These are phyloP conservation scores for Periphyllus acericola DNA, from an alignment of 2,888 invertebrate genomes.

Conservation along the genomic window DNA sequence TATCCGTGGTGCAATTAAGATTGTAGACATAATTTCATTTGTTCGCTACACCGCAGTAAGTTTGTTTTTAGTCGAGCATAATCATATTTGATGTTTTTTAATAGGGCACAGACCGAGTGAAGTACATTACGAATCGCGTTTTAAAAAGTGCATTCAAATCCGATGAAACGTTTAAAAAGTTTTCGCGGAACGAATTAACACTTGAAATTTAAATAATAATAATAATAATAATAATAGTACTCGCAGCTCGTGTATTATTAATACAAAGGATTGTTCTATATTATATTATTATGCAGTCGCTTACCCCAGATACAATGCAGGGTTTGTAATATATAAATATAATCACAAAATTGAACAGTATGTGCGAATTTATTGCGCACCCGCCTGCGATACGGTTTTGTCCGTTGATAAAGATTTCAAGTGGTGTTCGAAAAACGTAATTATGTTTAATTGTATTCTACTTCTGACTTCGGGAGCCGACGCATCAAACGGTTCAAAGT, in stretches of 20 bases:
- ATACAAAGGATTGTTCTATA: neutral
- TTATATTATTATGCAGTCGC: too few species aligned
- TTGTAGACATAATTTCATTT: neutral
- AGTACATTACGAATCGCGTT: neutral
- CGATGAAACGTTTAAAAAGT: neutral
- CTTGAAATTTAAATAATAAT: neutral
- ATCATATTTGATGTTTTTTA: neutral
- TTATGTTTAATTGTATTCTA: neutral
- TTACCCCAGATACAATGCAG: too few species aligned
- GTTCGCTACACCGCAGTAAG: neutral
- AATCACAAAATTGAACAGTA: neutral
- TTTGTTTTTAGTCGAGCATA: neutral
- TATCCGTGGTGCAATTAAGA: neutral
- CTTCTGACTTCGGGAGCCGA: neutral
- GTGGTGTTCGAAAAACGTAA: neutral
- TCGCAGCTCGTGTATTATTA: neutral
- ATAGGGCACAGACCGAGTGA: neutral
- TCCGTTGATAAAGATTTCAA: neutral
- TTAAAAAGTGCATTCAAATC: neutral
- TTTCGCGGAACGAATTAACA: neutral
- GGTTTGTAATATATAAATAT: neutral
- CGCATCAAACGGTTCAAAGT: neutral
- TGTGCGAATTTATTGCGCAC: neutral
- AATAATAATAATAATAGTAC: neutral
- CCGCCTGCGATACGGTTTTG: neutral